Base-by-base conservation (phyloP, 2,113 vertebrate genomes). In the Clarias macrocephalus region DNA sequence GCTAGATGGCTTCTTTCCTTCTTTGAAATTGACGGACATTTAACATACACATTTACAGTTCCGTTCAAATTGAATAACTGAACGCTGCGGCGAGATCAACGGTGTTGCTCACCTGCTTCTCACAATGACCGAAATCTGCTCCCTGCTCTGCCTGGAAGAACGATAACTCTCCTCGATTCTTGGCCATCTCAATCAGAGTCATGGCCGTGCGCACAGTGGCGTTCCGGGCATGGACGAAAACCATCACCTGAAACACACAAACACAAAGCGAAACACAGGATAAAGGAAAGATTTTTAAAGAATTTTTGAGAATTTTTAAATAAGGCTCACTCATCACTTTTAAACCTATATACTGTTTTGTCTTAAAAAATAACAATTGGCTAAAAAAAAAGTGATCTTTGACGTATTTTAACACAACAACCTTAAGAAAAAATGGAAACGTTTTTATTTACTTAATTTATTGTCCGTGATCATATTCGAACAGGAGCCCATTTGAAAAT, bases 191-290 rank as follows among this genome's bases (percentile, higher is more conserved):
- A 80, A 97, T 97, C 87, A 99, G 95, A 89, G 92, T 94, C 97
- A 98, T 97, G 75, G 96, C 97, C n/a, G 98, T 99, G 89, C 96
- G 95, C 84, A 99, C 97, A 0, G 98, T 99, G 84, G 98, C 96
- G 85, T 99, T 99, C 87, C 98, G 96, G 87, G 98, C 98, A 85
- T 99, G 98, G 82, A 99, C 98, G 89, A 99, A 99, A 85, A 99
- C 98, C 98, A 99, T 99, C 85, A 99, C 98, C 98, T 99, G 82
- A 60, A 70, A 84, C 57, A 90, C 25, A 92, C 82, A n/a, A 4
- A 48, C 63, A 91, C 42, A 91, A 82, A 54, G 48, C 80, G 0
- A 65, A 85, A 70, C 10, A 54, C 11, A 75, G 18, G 15, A 80
- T 16, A 60, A 81, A 37, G 6, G 7, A 3, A 28, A 7, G 48